A percentile compares a stretch with the other conserved stretches of the same genome.
Conservation (phyloP, 1,140 invertebrate species). For the Reticulitermes speratus region DNA sequence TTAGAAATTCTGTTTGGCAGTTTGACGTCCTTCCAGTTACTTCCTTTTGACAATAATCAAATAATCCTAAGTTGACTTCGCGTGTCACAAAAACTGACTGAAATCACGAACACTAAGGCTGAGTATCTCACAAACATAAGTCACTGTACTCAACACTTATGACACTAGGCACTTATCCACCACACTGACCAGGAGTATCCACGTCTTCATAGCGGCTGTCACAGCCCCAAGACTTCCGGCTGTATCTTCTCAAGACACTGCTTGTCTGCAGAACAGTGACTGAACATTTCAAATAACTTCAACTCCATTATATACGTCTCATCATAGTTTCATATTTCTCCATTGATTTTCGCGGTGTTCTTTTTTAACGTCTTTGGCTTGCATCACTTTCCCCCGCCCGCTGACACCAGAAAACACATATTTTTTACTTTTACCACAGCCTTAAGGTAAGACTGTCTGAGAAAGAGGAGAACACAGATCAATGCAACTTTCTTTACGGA, state of each 20-base stretch:
- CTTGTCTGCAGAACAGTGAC: slow-evolving; percentile 1
- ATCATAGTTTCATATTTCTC: not conserved
- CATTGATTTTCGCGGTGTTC: not conserved
- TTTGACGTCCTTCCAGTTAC: too few relatives aligned
- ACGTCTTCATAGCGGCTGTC: not conserved
- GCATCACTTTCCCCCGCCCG: slow-evolving; percentile 5
- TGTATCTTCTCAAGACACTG: not conserved
- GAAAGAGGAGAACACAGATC: not conserved
- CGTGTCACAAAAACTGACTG: not conserved
- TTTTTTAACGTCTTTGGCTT: too few relatives aligned
- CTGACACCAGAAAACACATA: not conserved
- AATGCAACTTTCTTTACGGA: not conserved
- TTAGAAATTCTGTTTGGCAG: too few relatives aligned
- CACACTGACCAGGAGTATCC: slow-evolving; percentile 12
- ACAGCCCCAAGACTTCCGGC: not conserved
- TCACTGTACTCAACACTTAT: not conserved
- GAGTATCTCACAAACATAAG: too few relatives aligned
- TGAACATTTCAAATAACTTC: not conserved
- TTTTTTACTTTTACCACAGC: not conserved
- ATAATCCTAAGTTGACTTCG: too few relatives aligned
- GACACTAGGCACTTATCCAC: not conserved
- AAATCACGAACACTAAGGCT: not conserved
- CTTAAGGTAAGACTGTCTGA: not conserved
- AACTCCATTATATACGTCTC: not conserved
- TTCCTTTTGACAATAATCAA: too few relatives aligned